A percentile compares a stretch with the other conserved stretches of the same genome.
phyloP scores from a whole-genome alignment of 2,113 vertebrate species.

The Dinomys branickii region DNA sequence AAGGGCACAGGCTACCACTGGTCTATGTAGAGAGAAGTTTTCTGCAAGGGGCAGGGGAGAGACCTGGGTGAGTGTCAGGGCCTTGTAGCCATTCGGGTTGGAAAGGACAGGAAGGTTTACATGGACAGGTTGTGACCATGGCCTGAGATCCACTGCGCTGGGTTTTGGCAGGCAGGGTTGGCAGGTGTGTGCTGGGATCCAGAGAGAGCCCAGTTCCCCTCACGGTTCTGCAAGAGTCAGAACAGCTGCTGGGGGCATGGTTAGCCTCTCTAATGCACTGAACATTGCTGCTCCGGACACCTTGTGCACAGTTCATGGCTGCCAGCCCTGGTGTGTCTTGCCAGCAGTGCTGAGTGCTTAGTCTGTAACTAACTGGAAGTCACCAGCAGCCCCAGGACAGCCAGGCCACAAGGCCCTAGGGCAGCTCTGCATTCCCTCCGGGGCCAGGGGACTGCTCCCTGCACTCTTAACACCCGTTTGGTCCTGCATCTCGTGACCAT shows the following conservation, averaged over 20 bases:
- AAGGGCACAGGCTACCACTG: neutral
- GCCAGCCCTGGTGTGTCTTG: neutral
- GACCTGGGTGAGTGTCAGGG: neutral
- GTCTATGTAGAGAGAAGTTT: neutral
- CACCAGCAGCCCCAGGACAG: neutral
- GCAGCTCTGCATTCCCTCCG: rapidly evolving
- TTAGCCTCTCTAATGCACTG: neutral
- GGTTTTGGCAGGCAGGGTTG: neutral
- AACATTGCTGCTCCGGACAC: neutral
- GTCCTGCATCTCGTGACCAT: neutral
- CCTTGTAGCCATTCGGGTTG: neutral
- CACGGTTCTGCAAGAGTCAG: neutral
- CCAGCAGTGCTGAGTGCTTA: neutral
- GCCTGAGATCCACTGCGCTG: neutral
- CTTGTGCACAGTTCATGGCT: neutral
- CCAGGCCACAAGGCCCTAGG: neutral
- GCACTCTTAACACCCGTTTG: neutral
- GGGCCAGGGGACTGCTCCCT: neutral
- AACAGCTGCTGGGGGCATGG: neutral
- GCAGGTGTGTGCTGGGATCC: neutral
- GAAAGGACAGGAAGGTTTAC: neutral
- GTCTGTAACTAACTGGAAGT: neutral
- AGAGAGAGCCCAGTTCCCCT: neutral
- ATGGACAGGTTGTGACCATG: neutral
- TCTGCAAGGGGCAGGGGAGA: neutral